Evolutionary conservation across 2,797 vertebrate species (phyloP), one percentile per base, ranked within the genome.

Genomic region (Dendrocincla fuliginosa): DNA sequence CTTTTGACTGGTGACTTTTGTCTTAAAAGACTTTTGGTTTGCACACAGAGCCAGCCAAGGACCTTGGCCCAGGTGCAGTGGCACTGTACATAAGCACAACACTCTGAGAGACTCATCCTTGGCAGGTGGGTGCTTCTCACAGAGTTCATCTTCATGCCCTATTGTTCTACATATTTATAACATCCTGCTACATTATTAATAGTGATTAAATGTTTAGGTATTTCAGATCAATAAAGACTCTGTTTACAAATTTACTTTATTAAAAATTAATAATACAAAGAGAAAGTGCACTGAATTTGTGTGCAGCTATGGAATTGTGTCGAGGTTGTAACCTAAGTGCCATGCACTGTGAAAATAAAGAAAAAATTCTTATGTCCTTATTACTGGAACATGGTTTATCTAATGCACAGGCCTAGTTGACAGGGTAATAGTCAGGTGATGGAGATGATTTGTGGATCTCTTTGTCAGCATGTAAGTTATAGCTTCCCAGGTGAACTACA

Each of bases 201-300:
- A 96, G 82, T 96, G 96, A 98, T 97, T 97, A 98, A 98, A 97
- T 87, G 97, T 89, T 96, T 96, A 97, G 97, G 96, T 88, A 96
- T 91, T 96, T 93, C 93, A 94, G 96, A 97, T 97, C 97, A 96
- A 97, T 97, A 97, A 97, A 92, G 92, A 91, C 93, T 89, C 96
- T 97, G 95, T 97, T 98, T 96, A 98, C 93, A 89, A 97, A 96
- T 97, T 97, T 97, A 96, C 95, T 95, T 91, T 85, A 96, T 97
- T 92, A 97, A 97, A 97, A 97, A 96, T 95, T 93, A 92, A 96
- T 96, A 82, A 83, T 87, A 88, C 88, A 93, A 90, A 76, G 87
- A 61, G 57, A 84, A 89, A 25, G 16, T 27, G 91, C 83, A 67
- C 71, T 90, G 95, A 93, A 94, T 92, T 94, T 84, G 67, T 53